Percentiles rank a stretch among this genome's conserved stretches.
phyloP scores from a whole-genome alignment of 2,113 vertebrate genomes.

The Sphyrna mokarran region DNA sequence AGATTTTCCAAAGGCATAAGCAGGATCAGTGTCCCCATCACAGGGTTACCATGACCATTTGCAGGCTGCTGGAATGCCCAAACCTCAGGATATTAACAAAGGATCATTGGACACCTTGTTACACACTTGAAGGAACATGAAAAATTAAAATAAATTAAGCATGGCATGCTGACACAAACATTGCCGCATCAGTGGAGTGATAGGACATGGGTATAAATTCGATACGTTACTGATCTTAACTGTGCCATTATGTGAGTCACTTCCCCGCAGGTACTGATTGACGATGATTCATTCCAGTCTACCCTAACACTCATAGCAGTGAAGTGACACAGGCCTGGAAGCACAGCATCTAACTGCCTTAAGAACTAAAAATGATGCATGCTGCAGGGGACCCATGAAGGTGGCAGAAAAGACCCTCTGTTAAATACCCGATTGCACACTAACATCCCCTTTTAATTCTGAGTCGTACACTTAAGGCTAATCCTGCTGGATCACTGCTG shows the following conservation, averaged over 20 bases:
- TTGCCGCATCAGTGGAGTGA: background rate
- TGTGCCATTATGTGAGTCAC: constrained; percentile 25
- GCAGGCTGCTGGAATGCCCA: background rate
- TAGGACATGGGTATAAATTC: background rate
- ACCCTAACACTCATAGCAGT: background rate
- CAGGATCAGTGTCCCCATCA: background rate
- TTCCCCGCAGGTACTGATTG: constrained; percentile 30
- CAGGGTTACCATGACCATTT: background rate
- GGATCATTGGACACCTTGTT: background rate
- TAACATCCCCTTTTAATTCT: background rate
- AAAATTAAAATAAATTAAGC: constrained; percentile 6
- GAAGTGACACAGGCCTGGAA: constrained; percentile 19
- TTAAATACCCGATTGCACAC: background rate
- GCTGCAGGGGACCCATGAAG: background rate
- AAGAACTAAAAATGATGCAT: background rate
- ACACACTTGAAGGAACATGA: background rate
- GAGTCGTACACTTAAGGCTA: background rate
- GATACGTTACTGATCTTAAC: background rate
- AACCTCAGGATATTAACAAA: background rate
- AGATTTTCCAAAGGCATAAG: background rate
- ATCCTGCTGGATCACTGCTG: background rate
- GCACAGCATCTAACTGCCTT: background rate
- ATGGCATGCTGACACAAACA: background rate
- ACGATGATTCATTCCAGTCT: constrained; percentile 7
- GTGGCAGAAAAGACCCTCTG: background rate